phyloP scores from a whole-genome alignment of 2,888 invertebrate species.

The Epicampocera succincta region DNA sequence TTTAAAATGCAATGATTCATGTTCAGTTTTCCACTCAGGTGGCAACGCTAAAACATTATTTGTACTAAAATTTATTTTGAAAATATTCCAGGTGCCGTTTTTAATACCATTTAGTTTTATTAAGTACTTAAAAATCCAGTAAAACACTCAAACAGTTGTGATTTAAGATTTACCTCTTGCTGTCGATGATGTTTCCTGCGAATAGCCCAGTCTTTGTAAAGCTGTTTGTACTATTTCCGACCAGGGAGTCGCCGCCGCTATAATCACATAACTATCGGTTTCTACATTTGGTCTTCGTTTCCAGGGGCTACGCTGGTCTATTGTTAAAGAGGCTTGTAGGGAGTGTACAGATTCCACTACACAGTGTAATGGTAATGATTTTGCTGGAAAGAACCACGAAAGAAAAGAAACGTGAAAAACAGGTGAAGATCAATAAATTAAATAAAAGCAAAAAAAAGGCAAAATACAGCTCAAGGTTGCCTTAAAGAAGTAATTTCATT shows the following conservation, averaged over 20 bases:
- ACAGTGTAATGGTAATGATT: slow-evolving; percentile 96
- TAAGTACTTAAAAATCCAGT: no score
- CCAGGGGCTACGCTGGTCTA: slow-evolving; percentile 85
- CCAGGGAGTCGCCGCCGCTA: slow-evolving; percentile 94
- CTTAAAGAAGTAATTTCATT: no score
- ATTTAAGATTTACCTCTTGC: slow-evolving; percentile 88
- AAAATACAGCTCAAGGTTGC: no score
- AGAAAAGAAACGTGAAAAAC: not conserved
- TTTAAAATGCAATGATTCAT: no score
- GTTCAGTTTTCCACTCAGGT: no score
- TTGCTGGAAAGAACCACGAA: slow-evolving; percentile 83
- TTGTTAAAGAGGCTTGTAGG: slow-evolving; percentile 83
- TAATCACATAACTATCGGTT: slow-evolving; percentile 97
- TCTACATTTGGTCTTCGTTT: slow-evolving; percentile 89
- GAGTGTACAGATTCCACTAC: slow-evolving; percentile 93
- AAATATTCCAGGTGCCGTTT: no score
- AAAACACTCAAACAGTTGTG: no score
- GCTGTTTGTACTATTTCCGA: slow-evolving; percentile 95
- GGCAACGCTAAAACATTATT: no score
- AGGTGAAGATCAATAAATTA: no score
- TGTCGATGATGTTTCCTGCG: slow-evolving; percentile 90
- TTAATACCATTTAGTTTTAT: no score
- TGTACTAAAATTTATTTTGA: no score
- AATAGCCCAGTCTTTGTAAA: slow-evolving; percentile 94
- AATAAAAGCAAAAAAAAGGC: no score